Conservation (phyloP, 2,113 vertebrate genomes). For the Hippopotamus amphibius region DNA sequence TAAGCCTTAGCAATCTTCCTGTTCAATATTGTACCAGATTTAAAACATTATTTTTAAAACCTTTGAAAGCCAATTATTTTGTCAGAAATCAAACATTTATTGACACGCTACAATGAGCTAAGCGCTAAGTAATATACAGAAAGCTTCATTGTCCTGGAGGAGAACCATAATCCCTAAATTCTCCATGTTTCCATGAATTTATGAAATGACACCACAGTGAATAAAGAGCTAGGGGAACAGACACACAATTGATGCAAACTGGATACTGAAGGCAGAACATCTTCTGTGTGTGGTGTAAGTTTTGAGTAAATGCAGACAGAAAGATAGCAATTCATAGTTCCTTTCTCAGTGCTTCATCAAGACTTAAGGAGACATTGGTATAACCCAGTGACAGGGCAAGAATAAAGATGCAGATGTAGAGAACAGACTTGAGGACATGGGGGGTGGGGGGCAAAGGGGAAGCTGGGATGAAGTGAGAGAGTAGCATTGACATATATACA, state of each 20-base stretch:
- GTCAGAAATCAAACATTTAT: constrained; percentile 41
- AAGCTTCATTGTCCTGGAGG: not conserved
- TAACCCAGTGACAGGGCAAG: not conserved
- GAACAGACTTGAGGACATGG: too few species aligned
- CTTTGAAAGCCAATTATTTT: not conserved
- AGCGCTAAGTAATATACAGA: not conserved
- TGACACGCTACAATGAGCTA: not conserved
- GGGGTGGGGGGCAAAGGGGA: too few species aligned
- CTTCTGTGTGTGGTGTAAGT: not conserved
- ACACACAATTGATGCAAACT: not conserved
- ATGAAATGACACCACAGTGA: not conserved
- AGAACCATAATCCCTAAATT: not conserved
- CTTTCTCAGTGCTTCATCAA: not conserved
- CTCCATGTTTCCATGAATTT: not conserved
- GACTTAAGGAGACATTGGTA: not conserved
- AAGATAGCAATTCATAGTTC: not conserved
- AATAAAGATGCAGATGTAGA: too few species aligned
- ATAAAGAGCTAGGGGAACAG: not conserved
- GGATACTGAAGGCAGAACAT: not conserved
- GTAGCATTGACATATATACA: too few species aligned
- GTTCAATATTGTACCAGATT: not conserved
- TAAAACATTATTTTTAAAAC: constrained; percentile 6
- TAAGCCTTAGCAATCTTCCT: not conserved
- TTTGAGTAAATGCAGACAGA: not conserved
- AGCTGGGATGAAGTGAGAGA: too few species aligned